Conservation (phyloP, 2,797 vertebrate species). For the Bradypus variegatus region DNA sequence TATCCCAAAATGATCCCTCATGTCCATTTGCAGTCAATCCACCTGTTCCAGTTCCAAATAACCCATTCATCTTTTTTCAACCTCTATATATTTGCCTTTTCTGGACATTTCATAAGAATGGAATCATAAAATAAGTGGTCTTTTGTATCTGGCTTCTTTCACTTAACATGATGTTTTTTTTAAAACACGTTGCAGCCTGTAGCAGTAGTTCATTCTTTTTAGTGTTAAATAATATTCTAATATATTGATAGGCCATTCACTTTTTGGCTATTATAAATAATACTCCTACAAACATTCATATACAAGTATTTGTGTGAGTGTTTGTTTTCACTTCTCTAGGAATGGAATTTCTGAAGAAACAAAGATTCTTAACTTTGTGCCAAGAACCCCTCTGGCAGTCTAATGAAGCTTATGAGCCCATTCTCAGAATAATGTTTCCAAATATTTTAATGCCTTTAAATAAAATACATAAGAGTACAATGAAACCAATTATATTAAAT, state of each 20-base stretch:
- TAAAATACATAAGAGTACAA: not conserved
- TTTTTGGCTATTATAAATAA: not conserved
- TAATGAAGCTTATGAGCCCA: not conserved
- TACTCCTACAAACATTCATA: not conserved
- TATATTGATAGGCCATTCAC: not conserved
- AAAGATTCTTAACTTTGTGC: not conserved
- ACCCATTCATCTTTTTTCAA: not conserved
- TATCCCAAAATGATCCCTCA: not conserved
- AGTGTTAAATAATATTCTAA: not conserved
- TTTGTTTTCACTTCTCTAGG: not conserved
- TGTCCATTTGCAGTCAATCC: not conserved
- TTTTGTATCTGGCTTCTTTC: not conserved
- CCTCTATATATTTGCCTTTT: not conserved
- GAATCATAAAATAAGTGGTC: not conserved
- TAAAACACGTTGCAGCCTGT: not conserved
- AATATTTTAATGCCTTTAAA: not conserved
- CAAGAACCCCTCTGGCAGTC: not conserved
- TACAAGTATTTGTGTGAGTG: not conserved
- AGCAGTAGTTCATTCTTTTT: not conserved
- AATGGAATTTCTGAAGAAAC: not conserved
- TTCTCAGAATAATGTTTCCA: not conserved
- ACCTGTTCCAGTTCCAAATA: not conserved
- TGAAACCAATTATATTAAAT: not conserved
- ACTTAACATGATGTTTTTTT: not conserved
- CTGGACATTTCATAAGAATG: not conserved